Conservation (phyloP, 92 coral and sea anemone species). For the Ricordea florida region DNA sequence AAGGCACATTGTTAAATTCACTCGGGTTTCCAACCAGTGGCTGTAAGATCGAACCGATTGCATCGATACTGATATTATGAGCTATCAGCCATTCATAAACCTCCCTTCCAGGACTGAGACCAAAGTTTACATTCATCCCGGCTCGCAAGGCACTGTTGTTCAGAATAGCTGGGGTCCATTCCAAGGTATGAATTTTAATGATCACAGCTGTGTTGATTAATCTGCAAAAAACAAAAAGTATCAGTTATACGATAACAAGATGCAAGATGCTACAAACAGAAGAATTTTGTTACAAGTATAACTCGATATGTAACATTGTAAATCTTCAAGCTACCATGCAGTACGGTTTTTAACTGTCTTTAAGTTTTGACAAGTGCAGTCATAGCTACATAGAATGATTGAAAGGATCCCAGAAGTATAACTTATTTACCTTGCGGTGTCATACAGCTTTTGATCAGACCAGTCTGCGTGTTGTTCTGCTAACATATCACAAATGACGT, state of each 20-base stretch:
- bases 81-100: conserved; percentile 54
- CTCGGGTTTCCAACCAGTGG: conserved; percentile 69
- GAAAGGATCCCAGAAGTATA: neutral
- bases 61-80: conserved; percentile 40
- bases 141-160: conserved; percentile 73
- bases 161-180: conserved; percentile 87
- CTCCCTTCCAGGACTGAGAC: conserved; percentile 71
- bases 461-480: conserved; percentile 30
- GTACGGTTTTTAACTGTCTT: too few species aligned
- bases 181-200: conserved; percentile 82
- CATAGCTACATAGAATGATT: neutral
- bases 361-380: neutral
- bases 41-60: conserved; percentile 25
- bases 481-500: conserved; percentile 81
- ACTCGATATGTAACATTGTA: too few species aligned
- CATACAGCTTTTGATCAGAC: conserved; percentile 68
- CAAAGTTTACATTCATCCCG: conserved; percentile 76
- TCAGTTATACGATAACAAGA: neutral
- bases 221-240: neutral
- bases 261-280: too few species aligned
- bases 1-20: conserved; percentile 60
- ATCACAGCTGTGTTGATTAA: conserved; percentile 74
- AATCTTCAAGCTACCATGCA: too few species aligned
- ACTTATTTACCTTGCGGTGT: conserved; percentile 71
- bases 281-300: too few species aligned